Evolutionary conservation across 2,888 invertebrate genomes (phyloP).

Genomic region (Megaustenia siamemsis): DNA sequence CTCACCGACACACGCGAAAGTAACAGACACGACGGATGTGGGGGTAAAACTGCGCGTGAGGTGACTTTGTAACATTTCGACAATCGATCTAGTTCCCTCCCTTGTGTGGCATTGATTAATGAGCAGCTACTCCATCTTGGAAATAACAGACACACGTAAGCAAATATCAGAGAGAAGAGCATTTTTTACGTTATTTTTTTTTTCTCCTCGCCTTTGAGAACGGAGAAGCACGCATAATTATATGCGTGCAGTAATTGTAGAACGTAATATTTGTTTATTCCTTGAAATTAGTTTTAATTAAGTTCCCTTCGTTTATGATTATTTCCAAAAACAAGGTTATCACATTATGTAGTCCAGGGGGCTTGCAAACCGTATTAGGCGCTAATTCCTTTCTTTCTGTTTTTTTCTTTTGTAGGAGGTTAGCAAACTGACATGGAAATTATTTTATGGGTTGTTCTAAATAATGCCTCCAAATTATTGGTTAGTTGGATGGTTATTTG

Average conservation of each 20-base stretch:
- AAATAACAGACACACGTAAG: not conserved
- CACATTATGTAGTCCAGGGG: too few relatives aligned
- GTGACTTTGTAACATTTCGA: constrained; percentile 32
- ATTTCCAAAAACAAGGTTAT: constrained; percentile 11
- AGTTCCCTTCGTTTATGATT: constrained; percentile 21
- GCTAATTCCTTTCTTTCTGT: too few relatives aligned
- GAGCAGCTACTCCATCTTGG: not conserved
- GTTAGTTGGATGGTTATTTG: too few relatives aligned
- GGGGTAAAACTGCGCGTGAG: not conserved
- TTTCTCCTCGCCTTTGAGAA: not conserved
- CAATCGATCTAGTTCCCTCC: constrained; percentile 1
- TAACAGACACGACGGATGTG: not conserved
- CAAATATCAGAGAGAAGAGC: constrained; percentile 23
- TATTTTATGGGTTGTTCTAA: too few relatives aligned
- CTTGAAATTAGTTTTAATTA: constrained; percentile 30
- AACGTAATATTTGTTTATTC: constrained; percentile 22
- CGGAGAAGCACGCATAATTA: constrained; percentile 10
- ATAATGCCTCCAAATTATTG: too few relatives aligned
- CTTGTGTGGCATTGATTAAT: constrained; percentile 14
- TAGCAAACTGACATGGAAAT: too few relatives aligned
- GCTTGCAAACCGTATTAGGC: too few relatives aligned
- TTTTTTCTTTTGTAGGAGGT: too few relatives aligned
- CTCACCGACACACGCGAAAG: not conserved
- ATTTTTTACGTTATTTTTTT: not conserved
- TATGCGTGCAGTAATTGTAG: not conserved